These are phyloP conservation scores for Apantesis nais DNA, from an alignment of 2,888 invertebrate species.

Conservation along the genomic window DNA sequence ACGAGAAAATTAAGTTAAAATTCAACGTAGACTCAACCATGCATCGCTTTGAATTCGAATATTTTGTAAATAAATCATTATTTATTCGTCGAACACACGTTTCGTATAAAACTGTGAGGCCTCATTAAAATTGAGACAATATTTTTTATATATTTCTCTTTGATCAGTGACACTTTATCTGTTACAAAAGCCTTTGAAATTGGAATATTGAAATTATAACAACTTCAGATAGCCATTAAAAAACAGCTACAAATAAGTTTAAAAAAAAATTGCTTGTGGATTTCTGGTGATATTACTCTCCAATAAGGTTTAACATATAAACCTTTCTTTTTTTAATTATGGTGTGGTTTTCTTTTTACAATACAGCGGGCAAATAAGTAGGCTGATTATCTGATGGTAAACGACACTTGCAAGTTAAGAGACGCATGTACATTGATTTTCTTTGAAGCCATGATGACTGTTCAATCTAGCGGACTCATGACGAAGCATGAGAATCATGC, in stretches of 20 bases:
- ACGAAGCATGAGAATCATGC: no score
- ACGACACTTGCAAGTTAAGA: neutral
- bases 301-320: neutral
- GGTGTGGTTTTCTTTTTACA: no score
- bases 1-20: constrained; percentile 56
- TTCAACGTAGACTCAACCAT: constrained; percentile 62
- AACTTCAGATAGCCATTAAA: neutral
- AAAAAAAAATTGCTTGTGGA: neutral
- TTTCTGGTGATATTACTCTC: neutral
- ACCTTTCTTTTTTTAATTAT: no score
- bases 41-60: constrained; percentile 57
- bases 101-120: neutral
- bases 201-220: neutral
- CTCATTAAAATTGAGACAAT: constrained; percentile 41
- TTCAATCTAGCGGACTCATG: no score
- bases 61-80: constrained; percentile 38
- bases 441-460: neutral
- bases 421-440: neutral
- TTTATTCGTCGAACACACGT: neutral
- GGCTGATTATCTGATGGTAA: neutral
- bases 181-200: constrained; percentile 20
- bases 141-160: constrained; percentile 57
- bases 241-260: neutral
- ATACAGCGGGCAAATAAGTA: no score
- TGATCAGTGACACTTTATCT: constrained; percentile 41